Evolutionary conservation across 53 echinoderm and acorn worm species (phyloP), one percentile per base, ranked within the genome.

Genomic region (Luidia sarsii): DNA sequence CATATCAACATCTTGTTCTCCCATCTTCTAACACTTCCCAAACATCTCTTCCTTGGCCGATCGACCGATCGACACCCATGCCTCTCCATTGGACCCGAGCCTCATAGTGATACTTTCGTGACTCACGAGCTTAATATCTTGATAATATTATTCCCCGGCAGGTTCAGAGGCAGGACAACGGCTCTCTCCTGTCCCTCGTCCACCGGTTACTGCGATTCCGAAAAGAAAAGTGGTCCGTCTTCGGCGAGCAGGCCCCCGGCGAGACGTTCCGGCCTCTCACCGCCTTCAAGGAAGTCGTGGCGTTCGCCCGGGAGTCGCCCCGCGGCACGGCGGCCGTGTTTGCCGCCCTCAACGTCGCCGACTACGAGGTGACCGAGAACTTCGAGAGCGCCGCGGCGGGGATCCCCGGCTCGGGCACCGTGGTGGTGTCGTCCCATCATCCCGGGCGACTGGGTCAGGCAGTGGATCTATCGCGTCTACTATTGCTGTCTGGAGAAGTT

Each of bases 351-450:
- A 81, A 81, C 52, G 27, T 81, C 30, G 64, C 24, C 14, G 35
- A 54, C 8, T 80, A 80, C 39, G 81, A 37, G 19, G 66, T 80
- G 1, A 65, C 81, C 1, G 81, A 80, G 65, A 23, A 65, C 36
- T 80, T 80, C 19, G 53, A 64, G 48, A 50, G 33, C 52, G 4
- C 33, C 2, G 10, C 32, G 15, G 52, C 54, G 56, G 15, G 41
- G 31, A 72, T 80, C 20, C 81, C 81, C 2, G 15, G n/a, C 21
- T 33, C 31, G 1, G 81, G 81, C 30, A 48, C 1, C 22, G 81
- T 80, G 18, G 81, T 65, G 39, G 81, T 50, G 39, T 23, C 66
- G 25, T 65, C 81, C 10, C 35, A 52, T 28, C 36, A 80, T 38
- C 4, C 20, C 20, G 50, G 23, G 23, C 72, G 72, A 36, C 0